phyloP scores from a whole-genome alignment of 2,797 vertebrate species.

The Typhlichthys subterraneus region DNA sequence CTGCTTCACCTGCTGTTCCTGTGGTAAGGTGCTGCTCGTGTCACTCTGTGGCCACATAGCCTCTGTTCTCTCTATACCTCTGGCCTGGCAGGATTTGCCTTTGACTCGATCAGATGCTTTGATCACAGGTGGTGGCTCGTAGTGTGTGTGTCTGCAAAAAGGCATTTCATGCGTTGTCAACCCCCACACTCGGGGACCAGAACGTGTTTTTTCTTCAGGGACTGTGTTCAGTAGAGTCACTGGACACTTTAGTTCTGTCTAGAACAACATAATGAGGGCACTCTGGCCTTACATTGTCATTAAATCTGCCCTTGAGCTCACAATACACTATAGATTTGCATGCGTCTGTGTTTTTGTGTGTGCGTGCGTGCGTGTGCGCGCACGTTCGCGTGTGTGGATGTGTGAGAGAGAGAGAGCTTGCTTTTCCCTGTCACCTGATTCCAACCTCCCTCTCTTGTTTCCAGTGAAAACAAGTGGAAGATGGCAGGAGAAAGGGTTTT shows the following conservation, averaged over 20 bases:
- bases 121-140: too few relatives aligned
- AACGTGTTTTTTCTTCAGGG: conserved; percentile 26
- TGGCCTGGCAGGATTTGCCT: too few relatives aligned
- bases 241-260: conserved; percentile 12
- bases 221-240: conserved; percentile 9
- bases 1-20: conserved; percentile 98
- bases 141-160: too few relatives aligned
- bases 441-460: conserved; percentile 69
- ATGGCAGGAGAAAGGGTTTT: conserved; percentile 52
- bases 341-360: conserved; percentile 20
- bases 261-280: conserved; percentile 27
- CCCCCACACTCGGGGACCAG: conserved; percentile 8
- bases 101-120: too few relatives aligned
- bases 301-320: conserved; percentile 37
- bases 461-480: conserved; percentile 72
- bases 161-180: too few relatives aligned
- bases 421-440: conserved; percentile 60
- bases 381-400: conserved; percentile 14
- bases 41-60: too few relatives aligned
- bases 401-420: conserved; percentile 17
- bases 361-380: conserved; percentile 23
- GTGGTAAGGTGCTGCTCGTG: conserved; percentile 81
- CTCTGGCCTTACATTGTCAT: conserved; percentile 32
- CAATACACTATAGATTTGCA: conserved; percentile 35
- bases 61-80: too few relatives aligned